Base-by-base conservation (phyloP, 2,797 vertebrate genomes). In the Micropoecilia bifurca region DNA sequence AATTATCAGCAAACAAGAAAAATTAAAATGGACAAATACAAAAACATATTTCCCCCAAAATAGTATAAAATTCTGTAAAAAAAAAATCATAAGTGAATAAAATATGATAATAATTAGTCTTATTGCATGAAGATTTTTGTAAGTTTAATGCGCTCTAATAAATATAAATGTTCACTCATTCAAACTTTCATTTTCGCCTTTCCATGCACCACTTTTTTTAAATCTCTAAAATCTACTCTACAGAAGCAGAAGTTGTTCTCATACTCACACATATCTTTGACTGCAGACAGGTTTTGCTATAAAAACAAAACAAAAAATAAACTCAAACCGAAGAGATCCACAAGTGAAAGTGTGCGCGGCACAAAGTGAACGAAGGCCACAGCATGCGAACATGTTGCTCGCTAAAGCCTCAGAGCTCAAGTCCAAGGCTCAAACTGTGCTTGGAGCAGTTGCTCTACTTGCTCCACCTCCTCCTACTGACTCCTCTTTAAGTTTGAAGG, bases 381-480 rank as follows among this genome's bases (percentile, higher is more conserved):
- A 79, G 87, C 75, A 41, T 61, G 20, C 71, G 16, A 50, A 83
- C 90, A 81, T 47, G 85, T 78, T 83, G 81, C 78, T 82, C 78
- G 53, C 77, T 71, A 78, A 89, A 88, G 85, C 80, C 85, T 90
- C 88, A 55, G 0, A 84, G 85, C 78, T 86, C 71, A 83, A 90
- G 86, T 93, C 91, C 87, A 81, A 81, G 36, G 86, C 89, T 88
- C 90, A 87, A 82, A 89, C 80, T 88, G 71, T 83, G 87, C 90
- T 90, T 88, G 73, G 30, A 81, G 82, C 83, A 20, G 78, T 75
- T 59, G 71, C 79, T 85, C 88, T 77, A 90, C 94, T 95, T 79
- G 92, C 95, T 95, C 94, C 96, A 94, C 94, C 95, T 95, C 93
- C 93, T 90, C 41, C 81, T 77, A 53, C 50, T 57, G 83, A 85